A percentile compares a stretch with the other conserved stretches of the same genome.
Conservation (phyloP, 2,113 vertebrate species). For the Sula dactylatra region DNA sequence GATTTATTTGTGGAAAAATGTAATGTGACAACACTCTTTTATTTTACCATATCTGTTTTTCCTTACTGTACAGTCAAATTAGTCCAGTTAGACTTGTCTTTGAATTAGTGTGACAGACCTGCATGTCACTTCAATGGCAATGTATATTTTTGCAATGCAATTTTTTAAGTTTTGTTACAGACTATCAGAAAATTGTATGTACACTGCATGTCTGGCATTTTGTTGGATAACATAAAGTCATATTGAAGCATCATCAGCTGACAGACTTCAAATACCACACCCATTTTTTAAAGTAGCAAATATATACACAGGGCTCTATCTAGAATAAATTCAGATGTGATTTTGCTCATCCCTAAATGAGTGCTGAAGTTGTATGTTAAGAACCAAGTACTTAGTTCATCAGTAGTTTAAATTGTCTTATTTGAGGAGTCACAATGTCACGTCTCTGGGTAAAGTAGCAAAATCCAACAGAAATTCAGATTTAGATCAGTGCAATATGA, state of each 20-base stretch:
- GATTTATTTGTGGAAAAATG: slow-evolving; percentile 35
- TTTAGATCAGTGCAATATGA: neutral
- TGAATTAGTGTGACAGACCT: neutral
- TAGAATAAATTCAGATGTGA: neutral
- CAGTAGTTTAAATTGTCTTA: neutral
- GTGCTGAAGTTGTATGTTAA: neutral
- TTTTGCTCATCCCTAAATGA: neutral
- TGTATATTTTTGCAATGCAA: neutral
- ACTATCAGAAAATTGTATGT: neutral
- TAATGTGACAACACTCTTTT: neutral
- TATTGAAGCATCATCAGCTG: neutral
- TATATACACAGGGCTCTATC: neutral
- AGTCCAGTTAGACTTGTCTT: neutral
- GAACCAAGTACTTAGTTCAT: neutral
- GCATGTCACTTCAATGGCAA: neutral
- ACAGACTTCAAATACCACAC: neutral
- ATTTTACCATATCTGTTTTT: slow-evolving; percentile 3
- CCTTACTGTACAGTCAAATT: neutral
- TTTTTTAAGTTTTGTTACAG: neutral
- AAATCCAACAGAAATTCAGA: neutral
- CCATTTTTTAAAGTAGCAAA: neutral
- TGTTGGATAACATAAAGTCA: neutral
- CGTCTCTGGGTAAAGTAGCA: neutral
- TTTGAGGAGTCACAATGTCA: neutral
- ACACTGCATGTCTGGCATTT: neutral